A percentile compares a stretch with the other conserved stretches of the same genome.
phyloP scores from a whole-genome alignment of 2,888 invertebrate species.

The Patella depressa region DNA sequence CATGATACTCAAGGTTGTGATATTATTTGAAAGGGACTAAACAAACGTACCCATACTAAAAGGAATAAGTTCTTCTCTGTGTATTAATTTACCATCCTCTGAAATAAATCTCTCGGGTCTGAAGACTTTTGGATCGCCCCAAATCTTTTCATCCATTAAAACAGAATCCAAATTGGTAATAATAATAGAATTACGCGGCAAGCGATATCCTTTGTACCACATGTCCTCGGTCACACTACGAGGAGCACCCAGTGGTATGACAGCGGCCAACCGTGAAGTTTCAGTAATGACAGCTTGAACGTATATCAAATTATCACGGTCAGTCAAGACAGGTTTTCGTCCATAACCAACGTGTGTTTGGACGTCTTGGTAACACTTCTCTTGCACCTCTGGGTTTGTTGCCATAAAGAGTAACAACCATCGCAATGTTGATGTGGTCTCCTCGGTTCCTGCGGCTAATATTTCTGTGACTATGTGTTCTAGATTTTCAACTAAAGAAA shows the following conservation, averaged over 20 bases:
- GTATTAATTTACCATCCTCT: neutral
- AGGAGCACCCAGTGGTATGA: slow-evolving; percentile 1
- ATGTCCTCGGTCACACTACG: neutral
- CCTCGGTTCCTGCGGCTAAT: neutral
- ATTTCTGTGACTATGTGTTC: neutral
- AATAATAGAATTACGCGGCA: neutral
- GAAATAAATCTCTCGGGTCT: slow-evolving; percentile 4
- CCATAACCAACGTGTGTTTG: neutral
- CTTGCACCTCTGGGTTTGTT: neutral
- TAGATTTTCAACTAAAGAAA: neutral
- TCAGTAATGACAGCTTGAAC: neutral
- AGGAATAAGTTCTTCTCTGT: neutral
- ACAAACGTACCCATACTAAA: neutral
- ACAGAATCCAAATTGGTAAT: slow-evolving; percentile 1
- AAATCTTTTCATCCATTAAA: neutral
- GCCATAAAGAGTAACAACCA: neutral
- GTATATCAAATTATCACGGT: neutral
- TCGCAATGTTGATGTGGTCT: neutral
- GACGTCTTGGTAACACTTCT: neutral
- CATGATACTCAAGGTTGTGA: no score
- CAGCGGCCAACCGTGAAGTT: neutral
- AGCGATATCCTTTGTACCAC: neutral
- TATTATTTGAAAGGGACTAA: neutral
- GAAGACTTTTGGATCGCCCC: neutral
- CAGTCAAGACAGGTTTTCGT: neutral